Base-by-base conservation (phyloP, 2,888 invertebrate species). In the Calephelis perditalis region DNA sequence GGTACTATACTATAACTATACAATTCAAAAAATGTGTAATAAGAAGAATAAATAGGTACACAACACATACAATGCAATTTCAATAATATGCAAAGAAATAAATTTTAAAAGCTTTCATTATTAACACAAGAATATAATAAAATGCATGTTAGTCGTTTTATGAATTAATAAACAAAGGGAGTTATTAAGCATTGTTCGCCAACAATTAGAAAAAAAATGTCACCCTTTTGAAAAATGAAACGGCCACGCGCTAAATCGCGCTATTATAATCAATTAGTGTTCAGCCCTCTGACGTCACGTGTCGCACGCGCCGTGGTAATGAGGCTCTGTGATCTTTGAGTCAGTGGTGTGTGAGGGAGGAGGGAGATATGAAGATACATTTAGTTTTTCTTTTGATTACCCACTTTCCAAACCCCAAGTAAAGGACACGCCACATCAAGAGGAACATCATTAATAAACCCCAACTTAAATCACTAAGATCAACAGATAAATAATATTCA, bases 221-320 rank as follows among this genome's bases (percentile, higher is more conserved):
- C 44, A 26, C 57, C 57, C 57, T 46, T 57, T 36, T 36, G 36
- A 35, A 57, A 56, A 57, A 57, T 44, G 69, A 73, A 78, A 76
- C 74, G 70, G 62, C 67, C 63, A 73, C 71, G 52, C 52, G n/a
- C 36, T 36, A 35, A 54, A 54, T 54, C 35, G 52, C 52, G 72
- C 71, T 79, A 82, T 86, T 80, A 79, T 79, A 78, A 81, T 78
- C 84, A 86, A 85, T 86, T 86, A 84, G 82, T 70, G 72, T 73
- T 73, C 70, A 71, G 71, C 61, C 71, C 10, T 52, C 26, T 54
- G 52, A 67, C 70, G 69, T 70, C 84, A 77, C 84, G 85, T 69
- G 65, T 60, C 65, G 65, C 87, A 84, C 86, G 82, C 78, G 84
- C 64, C 78, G 64, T 63, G 65, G n/a, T 84, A 84, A 86, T 78